Evolutionary conservation across 2,797 vertebrate species (phyloP).

Genomic region (Pteronotus mesoamericanus): DNA sequence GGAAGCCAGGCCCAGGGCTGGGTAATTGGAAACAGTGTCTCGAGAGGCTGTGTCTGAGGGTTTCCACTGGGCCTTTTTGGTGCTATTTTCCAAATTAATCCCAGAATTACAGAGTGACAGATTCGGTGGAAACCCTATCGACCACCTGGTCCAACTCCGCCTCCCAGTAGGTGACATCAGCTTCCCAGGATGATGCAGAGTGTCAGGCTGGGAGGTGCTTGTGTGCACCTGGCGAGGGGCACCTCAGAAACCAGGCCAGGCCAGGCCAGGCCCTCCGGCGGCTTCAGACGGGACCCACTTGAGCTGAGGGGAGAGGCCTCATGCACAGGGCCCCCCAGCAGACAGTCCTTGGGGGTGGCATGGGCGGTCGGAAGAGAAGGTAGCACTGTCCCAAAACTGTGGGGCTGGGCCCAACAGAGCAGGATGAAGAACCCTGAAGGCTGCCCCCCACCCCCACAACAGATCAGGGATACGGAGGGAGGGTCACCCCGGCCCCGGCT

Average conservation of each 20-base stretch:
- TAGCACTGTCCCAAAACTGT: rapidly evolving
- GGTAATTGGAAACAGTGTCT: too few species aligned
- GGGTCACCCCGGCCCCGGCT: rapidly evolving
- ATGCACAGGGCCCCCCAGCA: rapidly evolving
- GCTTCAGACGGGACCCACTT: not conserved
- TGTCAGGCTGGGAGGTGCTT: not conserved
- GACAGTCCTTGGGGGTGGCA: not conserved
- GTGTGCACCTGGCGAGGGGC: rapidly evolving
- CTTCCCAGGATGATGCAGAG: not conserved
- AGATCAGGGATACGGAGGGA: rapidly evolving
- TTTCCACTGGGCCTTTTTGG: not conserved
- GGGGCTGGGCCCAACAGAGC: not conserved
- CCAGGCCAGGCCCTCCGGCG: not conserved
- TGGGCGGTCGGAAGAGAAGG: too few species aligned
- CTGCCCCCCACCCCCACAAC: too few species aligned
- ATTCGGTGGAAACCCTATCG: not conserved
- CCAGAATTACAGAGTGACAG: not conserved
- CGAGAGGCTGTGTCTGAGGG: not conserved
- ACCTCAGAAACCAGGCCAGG: not conserved
- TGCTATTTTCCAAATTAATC: not conserved
- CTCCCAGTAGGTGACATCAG: rapidly evolving
- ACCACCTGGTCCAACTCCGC: not conserved
- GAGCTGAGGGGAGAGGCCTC: not conserved
- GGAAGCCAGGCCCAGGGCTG: not conserved
- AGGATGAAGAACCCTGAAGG: not conserved